phyloP scores from a whole-genome alignment of 2,113 vertebrate genomes.

The Pagrus major region DNA sequence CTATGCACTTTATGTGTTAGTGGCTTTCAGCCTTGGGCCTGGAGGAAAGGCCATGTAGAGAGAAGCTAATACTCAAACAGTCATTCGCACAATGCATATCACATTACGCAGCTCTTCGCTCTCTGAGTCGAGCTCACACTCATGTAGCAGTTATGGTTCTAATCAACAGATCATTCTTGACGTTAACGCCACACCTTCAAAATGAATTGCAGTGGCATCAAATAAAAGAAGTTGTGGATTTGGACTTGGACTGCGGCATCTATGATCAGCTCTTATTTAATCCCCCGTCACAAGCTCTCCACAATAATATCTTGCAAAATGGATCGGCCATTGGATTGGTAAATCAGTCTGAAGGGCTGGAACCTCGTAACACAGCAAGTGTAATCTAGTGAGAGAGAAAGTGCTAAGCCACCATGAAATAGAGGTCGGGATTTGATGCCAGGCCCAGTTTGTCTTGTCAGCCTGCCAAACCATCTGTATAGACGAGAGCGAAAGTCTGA shows the following conservation, averaged over 20 bases:
- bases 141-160: constrained; percentile 62
- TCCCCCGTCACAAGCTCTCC: constrained; percentile 33
- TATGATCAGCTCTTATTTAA: constrained; percentile 38
- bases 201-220: constrained; percentile 62
- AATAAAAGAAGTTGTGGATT: constrained; percentile 43
- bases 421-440: constrained; percentile 83
- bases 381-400: constrained; percentile 81
- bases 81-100: constrained; percentile 43
- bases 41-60: constrained; percentile 27
- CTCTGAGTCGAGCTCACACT: constrained; percentile 45
- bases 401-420: constrained; percentile 87
- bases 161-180: constrained; percentile 73
- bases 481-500: constrained; percentile 76
- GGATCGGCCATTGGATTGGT: constrained; percentile 61
- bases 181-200: constrained; percentile 63
- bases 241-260: constrained; percentile 18
- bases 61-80: constrained; percentile 39
- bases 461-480: constrained; percentile 85
- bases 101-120: constrained; percentile 55
- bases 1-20: constrained; percentile 32
- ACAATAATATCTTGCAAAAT: constrained; percentile 56
- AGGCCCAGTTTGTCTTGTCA: constrained; percentile 85
- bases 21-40: constrained; percentile 39
- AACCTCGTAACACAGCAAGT: constrained; percentile 67
- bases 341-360: constrained; percentile 58